Evolutionary conservation across 2,797 vertebrate species (phyloP).

Genomic region (Lemur catta): DNA sequence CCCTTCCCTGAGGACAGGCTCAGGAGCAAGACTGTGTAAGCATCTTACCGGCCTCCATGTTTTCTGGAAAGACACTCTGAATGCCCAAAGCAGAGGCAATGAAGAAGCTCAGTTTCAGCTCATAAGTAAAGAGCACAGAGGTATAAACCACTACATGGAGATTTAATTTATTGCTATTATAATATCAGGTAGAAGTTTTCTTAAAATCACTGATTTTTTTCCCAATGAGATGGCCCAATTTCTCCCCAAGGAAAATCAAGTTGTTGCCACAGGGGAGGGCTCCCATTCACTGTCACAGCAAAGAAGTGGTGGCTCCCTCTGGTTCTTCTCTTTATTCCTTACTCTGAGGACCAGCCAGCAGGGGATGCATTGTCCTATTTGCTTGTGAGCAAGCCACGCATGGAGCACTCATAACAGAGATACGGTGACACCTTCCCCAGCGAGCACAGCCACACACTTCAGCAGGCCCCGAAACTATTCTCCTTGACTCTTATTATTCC

Average conservation of each 20-base stretch:
- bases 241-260: not conserved
- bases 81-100: not conserved
- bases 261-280: not conserved
- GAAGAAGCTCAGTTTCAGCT: not conserved
- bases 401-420: constrained; percentile 79
- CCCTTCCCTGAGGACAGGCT: too few relatives aligned
- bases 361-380: constrained; percentile 81
- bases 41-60: not conserved
- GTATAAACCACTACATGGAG: not conserved
- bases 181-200: not conserved
- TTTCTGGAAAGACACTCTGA: not conserved
- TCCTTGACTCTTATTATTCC: constrained; percentile 75
- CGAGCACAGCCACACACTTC: constrained; percentile 77
- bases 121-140: not conserved
- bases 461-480: constrained; percentile 80
- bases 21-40: not conserved
- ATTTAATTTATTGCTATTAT: not conserved
- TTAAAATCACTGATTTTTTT: not conserved
- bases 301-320: not conserved
- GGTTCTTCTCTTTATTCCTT: constrained; percentile 74
- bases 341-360: constrained; percentile 78
- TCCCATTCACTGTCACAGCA: not conserved
- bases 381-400: constrained; percentile 79
- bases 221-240: not conserved
- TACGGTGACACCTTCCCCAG: constrained; percentile 78